Evolutionary conservation across 2,113 vertebrate species (phyloP).

Genomic region (Typhlomys cinereus): DNA sequence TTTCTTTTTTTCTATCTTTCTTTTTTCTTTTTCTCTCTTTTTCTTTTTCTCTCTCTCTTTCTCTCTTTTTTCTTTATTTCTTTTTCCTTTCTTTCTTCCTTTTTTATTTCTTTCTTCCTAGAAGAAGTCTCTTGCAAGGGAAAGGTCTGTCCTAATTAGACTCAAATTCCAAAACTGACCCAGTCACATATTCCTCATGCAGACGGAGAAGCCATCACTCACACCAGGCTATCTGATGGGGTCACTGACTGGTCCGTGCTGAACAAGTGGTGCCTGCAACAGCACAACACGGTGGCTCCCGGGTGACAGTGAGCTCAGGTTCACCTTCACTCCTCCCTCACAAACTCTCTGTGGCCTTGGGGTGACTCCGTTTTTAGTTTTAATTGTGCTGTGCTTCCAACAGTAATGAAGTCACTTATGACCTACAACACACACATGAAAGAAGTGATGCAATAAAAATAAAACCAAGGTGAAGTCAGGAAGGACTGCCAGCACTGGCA

Average conservation of each 20-base stretch:
- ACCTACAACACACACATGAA: neutral
- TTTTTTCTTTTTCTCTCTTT: neutral
- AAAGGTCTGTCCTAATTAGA: neutral
- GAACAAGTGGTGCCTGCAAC: slow-evolving; percentile 8
- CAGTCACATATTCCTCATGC: neutral
- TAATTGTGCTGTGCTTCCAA: slow-evolving; percentile 5
- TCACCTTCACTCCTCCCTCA: neutral
- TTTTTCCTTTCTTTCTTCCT: neutral
- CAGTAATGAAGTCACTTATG: neutral
- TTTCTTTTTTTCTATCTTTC: neutral
- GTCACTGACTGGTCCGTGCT: slow-evolving; percentile 21
- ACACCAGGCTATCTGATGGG: neutral
- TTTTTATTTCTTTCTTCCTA: neutral
- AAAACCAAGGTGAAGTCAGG: neutral
- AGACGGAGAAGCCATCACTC: neutral
- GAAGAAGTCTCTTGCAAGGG: neutral
- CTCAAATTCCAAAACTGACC: neutral
- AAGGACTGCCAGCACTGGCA: neutral
- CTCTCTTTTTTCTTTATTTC: neutral
- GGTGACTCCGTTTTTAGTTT: neutral
- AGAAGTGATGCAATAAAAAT: neutral
- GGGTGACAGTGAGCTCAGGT: too few relatives aligned
- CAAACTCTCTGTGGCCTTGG: neutral
- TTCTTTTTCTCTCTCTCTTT: too few relatives aligned
- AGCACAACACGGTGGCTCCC: too few relatives aligned